Base-by-base conservation (phyloP, 2,113 vertebrate genomes). In the Cheirogaleus medius region DNA sequence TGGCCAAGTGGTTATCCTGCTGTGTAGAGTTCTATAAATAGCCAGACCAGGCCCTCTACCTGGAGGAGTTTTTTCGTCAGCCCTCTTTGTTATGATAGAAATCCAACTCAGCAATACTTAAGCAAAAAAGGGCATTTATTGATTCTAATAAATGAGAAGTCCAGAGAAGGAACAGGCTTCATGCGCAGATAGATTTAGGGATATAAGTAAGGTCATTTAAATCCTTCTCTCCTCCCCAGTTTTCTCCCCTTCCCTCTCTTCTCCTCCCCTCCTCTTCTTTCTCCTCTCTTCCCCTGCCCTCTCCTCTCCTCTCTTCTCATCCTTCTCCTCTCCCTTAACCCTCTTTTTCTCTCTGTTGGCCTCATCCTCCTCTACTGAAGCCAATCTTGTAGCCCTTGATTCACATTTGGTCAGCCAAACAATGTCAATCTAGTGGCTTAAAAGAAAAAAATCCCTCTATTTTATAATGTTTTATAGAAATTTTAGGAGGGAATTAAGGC, bases 11-110 rank as follows among this genome's bases (percentile, higher is more conserved):
- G 39, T 91, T 87, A 49, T 56, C 68, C 83, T 60, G 58, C 74
- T 97, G 78, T 60, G 68, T 27, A 44, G 66, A 89, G 39, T 74
- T 95, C 83, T 96, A 14, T 71, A 73, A 92, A 86, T 32, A 95
- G 60, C 77, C 54, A 88, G 20, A 25, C 52, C 25, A 81, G 44
- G 23, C 21, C 44, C 18, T 91, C 83, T 49, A n/a, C 20, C 34
- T 32, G 58, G n/a, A 93, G 54, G 44, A 85, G 29, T 1, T 37
- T 73, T 76, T 63, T 10, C 52, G 27, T 73, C 8, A 66, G 1
- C 34, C 42, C 9, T 87, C 85, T 92, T 20, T 73, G 15, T 63
- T 66, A 14, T 81, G 66, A 64, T 10, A 29, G 68, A 80, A 93
- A 91, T 47, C 12, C 47, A 85, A 2, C 7, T 85, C 18, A 76